These are phyloP conservation scores for Drosophila barbarae DNA, from an alignment of 2,888 invertebrate genomes.

Conservation along the genomic window DNA sequence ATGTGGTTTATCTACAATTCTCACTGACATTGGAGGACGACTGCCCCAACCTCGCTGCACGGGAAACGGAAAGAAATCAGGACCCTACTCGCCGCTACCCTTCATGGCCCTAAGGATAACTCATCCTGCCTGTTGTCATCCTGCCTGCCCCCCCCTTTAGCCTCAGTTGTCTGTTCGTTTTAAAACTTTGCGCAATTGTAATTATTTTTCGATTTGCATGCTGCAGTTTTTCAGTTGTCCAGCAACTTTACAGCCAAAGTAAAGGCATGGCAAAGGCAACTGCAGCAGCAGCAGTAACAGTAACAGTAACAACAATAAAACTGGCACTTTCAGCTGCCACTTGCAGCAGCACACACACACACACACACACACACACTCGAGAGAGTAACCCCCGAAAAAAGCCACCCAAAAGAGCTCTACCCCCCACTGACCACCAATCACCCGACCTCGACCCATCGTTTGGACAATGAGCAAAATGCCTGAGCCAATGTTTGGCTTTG, in stretches of 20 bases:
- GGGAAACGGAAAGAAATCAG: slow-evolving; percentile 53
- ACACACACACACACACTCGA: slow-evolving; percentile 4
- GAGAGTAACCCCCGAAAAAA: not conserved
- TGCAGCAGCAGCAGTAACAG: slow-evolving; percentile 16
- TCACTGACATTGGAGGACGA: slow-evolving; percentile 27
- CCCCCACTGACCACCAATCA: slow-evolving; percentile 2
- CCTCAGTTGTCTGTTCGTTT: slow-evolving; percentile 46
- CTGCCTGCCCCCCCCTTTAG: slow-evolving; percentile 1
- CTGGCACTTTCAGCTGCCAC: slow-evolving; percentile 45
- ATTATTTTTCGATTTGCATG: slow-evolving; percentile 59
- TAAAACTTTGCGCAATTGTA: slow-evolving; percentile 55
- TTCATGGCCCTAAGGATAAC: not conserved
- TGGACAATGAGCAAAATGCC: slow-evolving; percentile 45
- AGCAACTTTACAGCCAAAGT: slow-evolving; percentile 37
- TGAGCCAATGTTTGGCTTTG: slow-evolving; percentile 53
- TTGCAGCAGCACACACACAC: slow-evolving; percentile 29
- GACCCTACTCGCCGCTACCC: slow-evolving; percentile 13
- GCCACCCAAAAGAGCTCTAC: not conserved
- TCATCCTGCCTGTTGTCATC: not conserved
- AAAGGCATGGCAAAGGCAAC: slow-evolving; percentile 7
- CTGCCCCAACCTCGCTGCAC: not conserved
- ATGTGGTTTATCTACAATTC: slow-evolving; percentile 35
- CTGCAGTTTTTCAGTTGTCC: slow-evolving; percentile 52
- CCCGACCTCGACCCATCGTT: slow-evolving; percentile 9
- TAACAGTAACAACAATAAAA: slow-evolving; percentile 43